Conservation (phyloP, 2,113 vertebrate genomes). For the Macquaria australasica region DNA sequence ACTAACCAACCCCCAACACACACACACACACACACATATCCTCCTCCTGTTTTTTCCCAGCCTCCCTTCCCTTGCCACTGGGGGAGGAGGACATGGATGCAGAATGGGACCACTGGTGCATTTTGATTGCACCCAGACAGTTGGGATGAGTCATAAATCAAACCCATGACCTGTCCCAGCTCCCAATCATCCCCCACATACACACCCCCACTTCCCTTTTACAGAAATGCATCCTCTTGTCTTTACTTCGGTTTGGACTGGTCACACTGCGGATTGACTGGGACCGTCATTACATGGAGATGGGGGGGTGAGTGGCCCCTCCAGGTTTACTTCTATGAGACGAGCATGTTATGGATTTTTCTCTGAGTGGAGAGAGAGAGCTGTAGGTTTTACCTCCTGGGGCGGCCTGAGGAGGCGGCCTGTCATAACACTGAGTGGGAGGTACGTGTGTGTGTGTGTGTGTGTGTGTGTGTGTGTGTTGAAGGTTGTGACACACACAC, state of each 20-base stretch:
- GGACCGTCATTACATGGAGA: conserved; percentile 40
- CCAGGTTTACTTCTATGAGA: conserved; percentile 29
- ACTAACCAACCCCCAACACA: conserved; percentile 30
- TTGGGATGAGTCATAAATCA: conserved; percentile 74
- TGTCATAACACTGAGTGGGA: conserved; percentile 12
- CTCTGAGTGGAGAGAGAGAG: conserved; percentile 24
- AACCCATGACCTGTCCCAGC: conserved; percentile 45
- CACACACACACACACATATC: conserved; percentile 1
- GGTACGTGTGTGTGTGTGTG: background rate
- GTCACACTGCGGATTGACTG: conserved; percentile 52
- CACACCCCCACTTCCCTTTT: background rate
- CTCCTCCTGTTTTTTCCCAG: conserved; percentile 19
- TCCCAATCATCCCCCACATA: conserved; percentile 28
- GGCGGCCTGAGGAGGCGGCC: background rate
- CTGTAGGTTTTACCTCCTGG: conserved; percentile 37
- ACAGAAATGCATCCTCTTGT: conserved; percentile 7
- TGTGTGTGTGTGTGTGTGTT: conserved; percentile 1
- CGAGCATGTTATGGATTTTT: conserved; percentile 40
- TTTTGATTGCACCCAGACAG: conserved; percentile 60
- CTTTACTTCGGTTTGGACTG: conserved; percentile 45
- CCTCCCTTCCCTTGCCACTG: conserved; percentile 28
- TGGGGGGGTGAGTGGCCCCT: conserved; percentile 42
- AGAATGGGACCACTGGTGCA: conserved; percentile 56
- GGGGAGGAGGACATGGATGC: conserved; percentile 25
- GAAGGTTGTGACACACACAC: background rate